phyloP scores from a whole-genome alignment of 1,140 invertebrate species.

The Akabosia matsudoensis region DNA sequence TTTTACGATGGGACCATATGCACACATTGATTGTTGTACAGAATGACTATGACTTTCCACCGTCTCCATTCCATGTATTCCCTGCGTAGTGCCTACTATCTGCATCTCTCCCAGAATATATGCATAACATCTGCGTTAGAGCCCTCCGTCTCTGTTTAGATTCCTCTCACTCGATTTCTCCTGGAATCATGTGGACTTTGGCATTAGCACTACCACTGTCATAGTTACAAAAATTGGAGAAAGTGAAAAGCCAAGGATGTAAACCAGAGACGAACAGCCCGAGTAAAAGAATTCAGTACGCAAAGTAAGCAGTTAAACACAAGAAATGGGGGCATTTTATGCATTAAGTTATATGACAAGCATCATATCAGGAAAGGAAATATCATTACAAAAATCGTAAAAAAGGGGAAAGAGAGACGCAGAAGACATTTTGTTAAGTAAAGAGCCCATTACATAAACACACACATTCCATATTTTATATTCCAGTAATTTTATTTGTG shows the following conservation, averaged over 20 bases:
- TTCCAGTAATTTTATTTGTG: slow-evolving; percentile 22
- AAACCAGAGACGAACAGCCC: background rate
- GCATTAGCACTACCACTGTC: background rate
- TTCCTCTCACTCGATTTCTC: background rate
- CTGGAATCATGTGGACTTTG: background rate
- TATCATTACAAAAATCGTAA: slow-evolving; percentile 7
- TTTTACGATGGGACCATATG: slow-evolving; percentile 22
- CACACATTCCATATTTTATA: slow-evolving; percentile 19
- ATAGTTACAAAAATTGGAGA: background rate
- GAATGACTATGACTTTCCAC: slow-evolving; percentile 4
- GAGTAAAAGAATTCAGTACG: background rate
- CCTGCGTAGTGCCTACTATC: background rate
- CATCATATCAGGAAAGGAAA: background rate
- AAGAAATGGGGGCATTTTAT: slow-evolving; percentile 11
- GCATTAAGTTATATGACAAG: background rate
- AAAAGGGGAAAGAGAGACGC: background rate
- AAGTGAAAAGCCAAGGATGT: slow-evolving; percentile 15
- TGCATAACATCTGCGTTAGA: background rate
- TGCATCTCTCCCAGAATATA: background rate
- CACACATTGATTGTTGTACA: slow-evolving; percentile 21
- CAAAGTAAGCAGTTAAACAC: slow-evolving; percentile 18
- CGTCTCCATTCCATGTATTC: background rate
- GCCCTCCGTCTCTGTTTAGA: no score
- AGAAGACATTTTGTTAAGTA: slow-evolving; percentile 1
- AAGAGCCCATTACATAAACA: slow-evolving; percentile 12